Evolutionary conservation across 2,797 vertebrate genomes (phyloP).

Genomic region (Coccyzus lansbergi): DNA sequence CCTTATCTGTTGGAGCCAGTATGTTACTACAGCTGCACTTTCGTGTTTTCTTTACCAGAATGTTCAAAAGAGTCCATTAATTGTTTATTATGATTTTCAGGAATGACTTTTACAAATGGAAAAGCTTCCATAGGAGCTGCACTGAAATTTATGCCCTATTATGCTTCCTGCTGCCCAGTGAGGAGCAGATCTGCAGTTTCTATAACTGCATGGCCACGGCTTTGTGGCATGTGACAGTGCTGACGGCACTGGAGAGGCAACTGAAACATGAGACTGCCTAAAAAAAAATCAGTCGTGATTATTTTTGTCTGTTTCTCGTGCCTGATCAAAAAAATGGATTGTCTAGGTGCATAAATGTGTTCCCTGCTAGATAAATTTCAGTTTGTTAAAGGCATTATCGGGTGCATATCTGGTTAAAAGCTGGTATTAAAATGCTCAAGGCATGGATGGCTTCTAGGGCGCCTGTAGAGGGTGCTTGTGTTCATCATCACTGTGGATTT

Average conservation of each 20-base stretch:
- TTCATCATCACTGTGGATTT: background rate
- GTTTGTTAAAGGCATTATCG: background rate
- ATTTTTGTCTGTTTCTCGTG: background rate
- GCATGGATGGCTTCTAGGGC: background rate
- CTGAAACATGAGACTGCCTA: background rate
- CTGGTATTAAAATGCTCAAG: background rate
- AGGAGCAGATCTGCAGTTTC: background rate
- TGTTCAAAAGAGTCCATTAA: background rate
- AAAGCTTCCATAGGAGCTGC: background rate
- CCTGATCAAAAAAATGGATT: background rate
- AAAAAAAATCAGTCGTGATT: background rate
- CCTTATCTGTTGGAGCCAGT: background rate
- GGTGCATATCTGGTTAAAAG: background rate
- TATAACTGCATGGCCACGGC: rapidly evolving
- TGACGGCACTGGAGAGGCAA: background rate
- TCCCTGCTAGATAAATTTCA: background rate
- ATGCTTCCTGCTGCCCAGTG: background rate
- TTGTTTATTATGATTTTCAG: background rate
- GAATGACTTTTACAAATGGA: background rate
- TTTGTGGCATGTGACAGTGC: background rate
- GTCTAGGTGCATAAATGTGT: background rate
- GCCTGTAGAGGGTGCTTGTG: background rate
- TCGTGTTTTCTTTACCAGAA: background rate
- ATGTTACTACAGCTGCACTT: background rate
- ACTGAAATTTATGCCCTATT: background rate